Percentiles rank a stretch among this genome's conserved stretches.
phyloP scores from a whole-genome alignment of 1,140 invertebrate species.

The Hypsibius dujardini region DNA sequence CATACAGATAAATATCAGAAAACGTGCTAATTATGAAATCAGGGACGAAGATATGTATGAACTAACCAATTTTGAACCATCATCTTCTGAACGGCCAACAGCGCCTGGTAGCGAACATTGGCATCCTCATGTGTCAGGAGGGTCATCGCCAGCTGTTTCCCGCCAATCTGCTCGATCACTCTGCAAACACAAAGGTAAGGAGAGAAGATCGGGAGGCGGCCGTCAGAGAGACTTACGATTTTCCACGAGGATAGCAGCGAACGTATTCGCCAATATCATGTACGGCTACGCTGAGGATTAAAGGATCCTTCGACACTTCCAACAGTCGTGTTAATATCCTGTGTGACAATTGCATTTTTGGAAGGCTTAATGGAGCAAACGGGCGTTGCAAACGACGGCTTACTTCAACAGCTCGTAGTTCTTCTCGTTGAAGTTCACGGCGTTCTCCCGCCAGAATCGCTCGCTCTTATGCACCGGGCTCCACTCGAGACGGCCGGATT shows the following conservation, averaged over 20 bases:
- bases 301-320: slow-evolving; percentile 69
- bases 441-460: slow-evolving; percentile 99
- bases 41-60: slow-evolving; percentile 18
- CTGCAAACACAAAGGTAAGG: slow-evolving; percentile 38
- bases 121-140: slow-evolving; percentile 87
- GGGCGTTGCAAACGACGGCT: slow-evolving; percentile 18
- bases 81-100: slow-evolving; percentile 93
- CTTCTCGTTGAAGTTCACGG: slow-evolving; percentile 81
- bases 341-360: slow-evolving; percentile 20
- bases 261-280: slow-evolving; percentile 99
- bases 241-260: slow-evolving; percentile 93
- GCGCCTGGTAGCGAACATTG: slow-evolving; percentile 92
- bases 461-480: slow-evolving; percentile 98
- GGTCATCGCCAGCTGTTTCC: slow-evolving; percentile 94
- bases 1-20: slow-evolving; percentile 22
- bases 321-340: slow-evolving; percentile 70
- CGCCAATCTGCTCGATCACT: slow-evolving; percentile 91
- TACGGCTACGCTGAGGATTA: slow-evolving; percentile 89
- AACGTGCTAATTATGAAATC: slow-evolving; percentile 17
- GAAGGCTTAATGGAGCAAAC: slow-evolving; percentile 13
- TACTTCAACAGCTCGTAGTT: slow-evolving; percentile 81
- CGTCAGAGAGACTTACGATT: slow-evolving; percentile 52
- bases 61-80: slow-evolving; percentile 96
- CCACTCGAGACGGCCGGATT: slow-evolving; percentile 91
- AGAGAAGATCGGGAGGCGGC: neutral